Base-by-base conservation (phyloP, 2,888 invertebrate genomes). In the Eristalinus sepulchralis region DNA sequence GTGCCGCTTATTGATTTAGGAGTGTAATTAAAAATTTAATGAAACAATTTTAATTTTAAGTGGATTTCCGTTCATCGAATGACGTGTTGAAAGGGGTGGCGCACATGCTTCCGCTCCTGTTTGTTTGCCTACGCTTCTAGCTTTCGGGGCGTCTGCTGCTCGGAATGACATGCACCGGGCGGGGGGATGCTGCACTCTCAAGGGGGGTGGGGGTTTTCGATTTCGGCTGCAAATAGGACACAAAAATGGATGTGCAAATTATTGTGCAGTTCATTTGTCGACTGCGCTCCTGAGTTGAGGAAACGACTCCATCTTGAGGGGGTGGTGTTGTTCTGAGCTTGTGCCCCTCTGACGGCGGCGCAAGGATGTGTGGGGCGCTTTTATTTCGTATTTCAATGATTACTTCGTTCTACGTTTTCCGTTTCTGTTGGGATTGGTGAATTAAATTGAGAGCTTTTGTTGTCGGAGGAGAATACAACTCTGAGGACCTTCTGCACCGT, bases 41-140 rank as follows among this genome's bases (percentile, higher is more conserved):
- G 87, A 87, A 87, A 83, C 87, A 87, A 83, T 87, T 87, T 87
- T 76, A 79, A 83, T 83, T 87, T 87, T 83, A 83, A 87, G 83
- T 87, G 72, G 80, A 83, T 83, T 80, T 76, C 60, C 71, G 53
- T 73, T 59, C 78, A 64, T 11, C 68, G 55, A 13, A 55, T 77
- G 80, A 66, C 47, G 66, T 76, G 76, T 36, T 68, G 59, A 81
- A 27, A 17, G 31, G 31, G 13, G 33, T 33, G 71, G 13, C 6
- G 24, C 11, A 0, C 11, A 6, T 55, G 55, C 20, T 22, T 22
- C 11, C 11, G 55, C 36, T 31, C 20, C 17, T 66, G 47, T 71
- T 76, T 66, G 70, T 24, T 68, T 73, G 63, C 59, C 57, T 17
- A 57, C 39, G 5, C 20, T 62, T 60, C 24, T 59, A 66, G 62